Evolutionary conservation across 1,140 invertebrate genomes (phyloP).

Genomic region (Aethina tumida): DNA sequence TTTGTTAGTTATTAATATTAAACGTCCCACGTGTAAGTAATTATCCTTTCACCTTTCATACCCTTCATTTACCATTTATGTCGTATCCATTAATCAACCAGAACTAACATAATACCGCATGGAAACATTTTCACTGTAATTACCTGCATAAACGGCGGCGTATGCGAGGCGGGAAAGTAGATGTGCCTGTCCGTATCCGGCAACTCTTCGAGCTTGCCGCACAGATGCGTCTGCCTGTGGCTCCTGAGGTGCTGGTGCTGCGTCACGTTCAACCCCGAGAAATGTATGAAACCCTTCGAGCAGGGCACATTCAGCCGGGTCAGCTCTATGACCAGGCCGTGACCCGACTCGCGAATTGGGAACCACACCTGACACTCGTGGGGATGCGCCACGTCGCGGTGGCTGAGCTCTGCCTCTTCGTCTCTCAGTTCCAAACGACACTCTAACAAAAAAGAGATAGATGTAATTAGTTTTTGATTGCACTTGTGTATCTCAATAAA

Average conservation of each 20-base stretch:
- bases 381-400: slow-evolving; percentile 26
- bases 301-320: slow-evolving; percentile 53
- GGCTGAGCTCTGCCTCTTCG: slow-evolving; percentile 26
- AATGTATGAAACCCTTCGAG: slow-evolving; percentile 43
- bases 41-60: no score
- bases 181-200: slow-evolving; percentile 41
- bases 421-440: slow-evolving; percentile 33
- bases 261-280: slow-evolving; percentile 32
- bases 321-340: slow-evolving; percentile 47
- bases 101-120: no score
- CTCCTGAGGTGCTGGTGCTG: slow-evolving; percentile 22
- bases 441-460: slow-evolving; percentile 31
- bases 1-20: no score
- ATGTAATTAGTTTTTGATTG: no score
- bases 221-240: slow-evolving; percentile 32
- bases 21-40: no score
- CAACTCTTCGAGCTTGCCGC: slow-evolving; percentile 54
- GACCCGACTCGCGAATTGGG: slow-evolving; percentile 28
- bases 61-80: no score
- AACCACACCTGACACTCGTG: slow-evolving; percentile 36
- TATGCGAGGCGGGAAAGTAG: slow-evolving; percentile 41
- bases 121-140: no score
- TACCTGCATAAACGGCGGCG: slow-evolving; percentile 34
- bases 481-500: neutral
- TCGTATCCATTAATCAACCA: no score